These are phyloP conservation scores for Grammomys dolichurus DNA, from an alignment of 2,113 vertebrate species.

Conservation along the genomic window DNA sequence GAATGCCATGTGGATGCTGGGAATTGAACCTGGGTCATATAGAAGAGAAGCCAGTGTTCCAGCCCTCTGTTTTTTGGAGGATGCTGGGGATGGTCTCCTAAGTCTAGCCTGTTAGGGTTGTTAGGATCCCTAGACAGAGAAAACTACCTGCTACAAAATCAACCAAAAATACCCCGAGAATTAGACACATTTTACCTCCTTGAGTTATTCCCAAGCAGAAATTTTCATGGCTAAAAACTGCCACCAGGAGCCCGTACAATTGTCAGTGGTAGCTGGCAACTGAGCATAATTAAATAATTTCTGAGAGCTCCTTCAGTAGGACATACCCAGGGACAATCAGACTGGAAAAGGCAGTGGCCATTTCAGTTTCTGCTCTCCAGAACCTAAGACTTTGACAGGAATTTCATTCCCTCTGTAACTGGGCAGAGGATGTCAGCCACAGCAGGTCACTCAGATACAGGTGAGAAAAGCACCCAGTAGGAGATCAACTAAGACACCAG, in stretches of 20 bases:
- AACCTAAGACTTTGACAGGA: neutral
- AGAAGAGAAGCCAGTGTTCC: neutral
- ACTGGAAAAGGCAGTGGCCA: neutral
- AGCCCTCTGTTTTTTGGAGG: neutral
- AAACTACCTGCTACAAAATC: neutral
- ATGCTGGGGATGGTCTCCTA: neutral
- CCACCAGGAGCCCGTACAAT: neutral
- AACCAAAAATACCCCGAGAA: neutral
- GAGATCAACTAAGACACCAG: neutral
- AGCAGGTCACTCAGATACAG: fast-evolving
- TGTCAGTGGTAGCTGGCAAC: neutral
- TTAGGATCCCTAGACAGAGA: neutral
- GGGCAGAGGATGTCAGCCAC: neutral
- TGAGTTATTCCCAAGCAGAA: neutral
- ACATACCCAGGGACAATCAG: neutral
- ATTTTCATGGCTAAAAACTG: neutral
- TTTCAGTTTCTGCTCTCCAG: neutral
- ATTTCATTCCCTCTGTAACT: neutral
- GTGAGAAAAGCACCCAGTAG: neutral
- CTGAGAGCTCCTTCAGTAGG: neutral
- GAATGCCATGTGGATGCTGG: neutral
- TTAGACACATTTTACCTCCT: neutral
- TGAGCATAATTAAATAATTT: neutral
- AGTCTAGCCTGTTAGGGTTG: neutral
- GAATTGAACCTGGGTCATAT: neutral